These are phyloP conservation scores for Callinectes sapidus DNA, from an alignment of 2,888 invertebrate species.

Conservation along the genomic window DNA sequence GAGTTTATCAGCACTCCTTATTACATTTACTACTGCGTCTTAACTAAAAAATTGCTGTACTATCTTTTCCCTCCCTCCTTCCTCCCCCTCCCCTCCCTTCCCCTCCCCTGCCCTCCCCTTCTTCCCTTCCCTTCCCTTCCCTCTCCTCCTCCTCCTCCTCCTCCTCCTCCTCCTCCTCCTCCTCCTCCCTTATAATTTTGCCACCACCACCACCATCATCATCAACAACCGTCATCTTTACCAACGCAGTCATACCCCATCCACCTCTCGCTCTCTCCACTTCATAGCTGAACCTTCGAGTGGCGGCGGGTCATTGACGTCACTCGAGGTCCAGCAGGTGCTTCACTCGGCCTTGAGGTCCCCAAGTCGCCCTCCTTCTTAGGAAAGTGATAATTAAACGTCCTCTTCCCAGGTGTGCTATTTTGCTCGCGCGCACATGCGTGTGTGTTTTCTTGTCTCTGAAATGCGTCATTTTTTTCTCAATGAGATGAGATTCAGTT, in stretches of 20 bases:
- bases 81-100: neutral
- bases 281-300: neutral
- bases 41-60: neutral
- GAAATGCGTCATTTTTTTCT: neutral
- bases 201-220: neutral
- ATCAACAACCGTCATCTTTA: neutral
- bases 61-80: neutral
- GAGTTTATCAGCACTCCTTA: neutral
- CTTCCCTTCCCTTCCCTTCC: neutral
- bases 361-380: neutral
- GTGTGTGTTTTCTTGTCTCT: neutral
- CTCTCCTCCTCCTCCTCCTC: neutral
- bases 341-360: neutral
- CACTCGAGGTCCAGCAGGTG: conserved; percentile 27
- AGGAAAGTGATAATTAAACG: neutral
- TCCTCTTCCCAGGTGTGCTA: neutral
- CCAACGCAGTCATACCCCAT: neutral
- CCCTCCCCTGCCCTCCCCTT: neutral
- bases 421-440: neutral
- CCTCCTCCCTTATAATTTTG: neutral
- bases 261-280: neutral
- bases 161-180: neutral
- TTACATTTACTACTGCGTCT: neutral
- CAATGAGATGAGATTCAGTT: neutral
- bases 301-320: conserved; percentile 7